Evolutionary conservation across 2,113 vertebrate genomes (phyloP), one percentile per base, ranked within the genome.

Genomic region (Osmerus eperlanus): DNA sequence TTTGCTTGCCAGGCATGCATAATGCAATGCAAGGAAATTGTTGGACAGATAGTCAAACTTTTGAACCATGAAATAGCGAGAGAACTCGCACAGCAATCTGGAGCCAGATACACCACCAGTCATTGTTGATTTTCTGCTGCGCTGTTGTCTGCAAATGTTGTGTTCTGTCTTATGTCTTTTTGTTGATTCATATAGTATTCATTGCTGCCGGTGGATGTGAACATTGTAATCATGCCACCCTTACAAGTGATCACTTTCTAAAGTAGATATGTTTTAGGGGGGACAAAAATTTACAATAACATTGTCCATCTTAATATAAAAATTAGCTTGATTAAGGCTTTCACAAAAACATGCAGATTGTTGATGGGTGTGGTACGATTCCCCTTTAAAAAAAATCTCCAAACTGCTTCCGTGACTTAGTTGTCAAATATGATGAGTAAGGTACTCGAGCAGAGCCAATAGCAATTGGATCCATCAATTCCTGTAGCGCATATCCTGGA

Each of bases 81-180:
- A 19, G n/a, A 36, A 51, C 6, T 18, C 15, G 14, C 28, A 4
- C 23, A 70, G 12, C 62, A 81, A 67, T n/a, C 23, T 51, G 68
- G 60, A 85, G 78, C 85, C 71, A 11, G 81, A 90, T 82, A 79
- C 86, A 86, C 70, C 74, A 67, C 78, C 83, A 73, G 52, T 72
- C 78, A 67, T 74, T 75, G 71, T 75, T 81, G 78, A 79, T 72
- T 84, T 80, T 84, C 76, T 89, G 80, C 86, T 86, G 76, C 58
- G 28, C 78, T 51, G 61, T 63, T 84, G 78, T 84, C 69, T 61
- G 74, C 81, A 66, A 75, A 71, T 81, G 82, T 79, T 64, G 54
- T 81, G 70, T 82, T 41, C 58, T 16, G 77, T 86, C 77, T 73
- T 72, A 29, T 76, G 80, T 89, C 73, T 80, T 28, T 74, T 18